Conservation (phyloP, 2,113 vertebrate species). For the Uria lomvia region DNA sequence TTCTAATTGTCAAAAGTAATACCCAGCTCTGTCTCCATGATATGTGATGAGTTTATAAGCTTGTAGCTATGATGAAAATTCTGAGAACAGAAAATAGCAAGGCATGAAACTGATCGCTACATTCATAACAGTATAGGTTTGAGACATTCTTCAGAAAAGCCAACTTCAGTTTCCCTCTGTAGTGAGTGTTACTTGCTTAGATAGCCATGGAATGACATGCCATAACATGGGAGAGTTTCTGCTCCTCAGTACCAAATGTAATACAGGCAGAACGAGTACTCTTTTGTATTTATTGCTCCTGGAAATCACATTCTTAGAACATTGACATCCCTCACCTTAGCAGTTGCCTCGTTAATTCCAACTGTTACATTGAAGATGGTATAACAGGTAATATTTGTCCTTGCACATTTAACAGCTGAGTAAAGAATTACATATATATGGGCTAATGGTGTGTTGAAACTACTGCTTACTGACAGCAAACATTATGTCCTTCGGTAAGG, state of each 20-base stretch:
- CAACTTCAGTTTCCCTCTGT: neutral
- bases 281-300: neutral
- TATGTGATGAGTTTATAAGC: neutral
- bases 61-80: neutral
- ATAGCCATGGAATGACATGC: neutral
- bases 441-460: slow-evolving; percentile 55
- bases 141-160: neutral
- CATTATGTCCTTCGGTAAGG: neutral
- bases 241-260: neutral
- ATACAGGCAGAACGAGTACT: neutral
- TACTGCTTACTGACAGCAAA: neutral
- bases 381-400: slow-evolving; percentile 26
- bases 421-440: slow-evolving; percentile 18
- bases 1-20: neutral
- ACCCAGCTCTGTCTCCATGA: neutral
- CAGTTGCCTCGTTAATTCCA: slow-evolving; percentile 16
- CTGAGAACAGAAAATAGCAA: neutral
- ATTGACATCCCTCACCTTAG: neutral
- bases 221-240: neutral
- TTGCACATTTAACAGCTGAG: slow-evolving; percentile 25
- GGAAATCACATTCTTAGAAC: neutral
- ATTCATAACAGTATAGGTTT: neutral
- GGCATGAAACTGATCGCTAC: neutral
- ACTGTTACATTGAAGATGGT: neutral
- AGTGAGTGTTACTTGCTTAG: neutral